Conservation (phyloP, 2,113 vertebrate genomes). For the rat (Rattus norvegicus) region DNA sequence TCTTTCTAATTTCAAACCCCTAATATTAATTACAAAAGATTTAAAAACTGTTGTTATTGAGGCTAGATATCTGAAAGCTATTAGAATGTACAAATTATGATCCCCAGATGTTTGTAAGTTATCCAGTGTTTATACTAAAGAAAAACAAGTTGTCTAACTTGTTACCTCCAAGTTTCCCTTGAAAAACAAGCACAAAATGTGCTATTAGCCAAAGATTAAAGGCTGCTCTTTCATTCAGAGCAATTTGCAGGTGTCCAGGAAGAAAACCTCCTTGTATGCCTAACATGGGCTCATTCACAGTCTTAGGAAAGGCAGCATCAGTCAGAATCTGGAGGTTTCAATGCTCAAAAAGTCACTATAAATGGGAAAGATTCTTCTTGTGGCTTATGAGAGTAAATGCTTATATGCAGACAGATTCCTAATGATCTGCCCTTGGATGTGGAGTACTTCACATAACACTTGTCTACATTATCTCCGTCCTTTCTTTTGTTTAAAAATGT, state of each 20-base stretch:
- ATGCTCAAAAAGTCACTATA: rapidly evolving
- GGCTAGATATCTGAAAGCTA: neutral
- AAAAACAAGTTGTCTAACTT: neutral
- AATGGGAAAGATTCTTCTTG: rapidly evolving
- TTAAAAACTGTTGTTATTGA: neutral
- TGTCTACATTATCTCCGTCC: slow-evolving; percentile 18
- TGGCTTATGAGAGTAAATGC: neutral
- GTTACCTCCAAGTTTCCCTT: neutral
- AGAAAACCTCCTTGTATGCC: rapidly evolving
- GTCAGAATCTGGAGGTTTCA: neutral
- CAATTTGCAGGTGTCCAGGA: neutral
- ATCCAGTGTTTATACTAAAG: neutral
- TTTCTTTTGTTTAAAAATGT: slow-evolving; percentile 48
- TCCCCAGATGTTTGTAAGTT: neutral
- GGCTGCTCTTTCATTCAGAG: neutral
- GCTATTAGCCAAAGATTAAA: neutral
- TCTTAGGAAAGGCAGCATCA: rapidly evolving
- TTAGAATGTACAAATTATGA: neutral
- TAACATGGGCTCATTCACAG: neutral
- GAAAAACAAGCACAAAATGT: neutral
- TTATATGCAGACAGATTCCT: neutral
- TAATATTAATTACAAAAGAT: neutral
- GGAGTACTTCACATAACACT: neutral
- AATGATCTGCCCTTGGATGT: neutral
- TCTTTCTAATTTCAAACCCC: neutral